A percentile compares a stretch with the other conserved stretches of the same genome.
Evolutionary conservation across 2,113 vertebrate genomes (phyloP).

Genomic region (Nymphicus hollandicus): DNA sequence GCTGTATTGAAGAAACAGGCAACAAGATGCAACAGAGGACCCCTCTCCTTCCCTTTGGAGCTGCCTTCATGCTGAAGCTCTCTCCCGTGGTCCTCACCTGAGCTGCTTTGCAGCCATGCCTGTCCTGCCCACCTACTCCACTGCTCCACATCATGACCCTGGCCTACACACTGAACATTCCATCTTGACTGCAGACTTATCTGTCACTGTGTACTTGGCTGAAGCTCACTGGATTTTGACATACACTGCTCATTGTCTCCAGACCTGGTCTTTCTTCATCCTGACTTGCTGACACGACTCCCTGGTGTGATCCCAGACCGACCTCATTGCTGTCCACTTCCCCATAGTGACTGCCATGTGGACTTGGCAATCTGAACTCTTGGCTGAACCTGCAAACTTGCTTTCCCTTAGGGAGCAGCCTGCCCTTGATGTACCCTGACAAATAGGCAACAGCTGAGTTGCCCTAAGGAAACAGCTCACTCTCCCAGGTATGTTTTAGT

Average conservation of each 20-base stretch:
- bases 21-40: accelerated
- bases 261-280: not conserved
- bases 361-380: not conserved
- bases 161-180: not conserved
- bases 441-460: not conserved
- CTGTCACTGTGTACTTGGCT: not conserved
- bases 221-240: not conserved
- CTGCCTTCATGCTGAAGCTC: not conserved
- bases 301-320: not conserved
- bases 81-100: not conserved
- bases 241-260: not conserved
- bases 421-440: not conserved
- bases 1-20: not conserved
- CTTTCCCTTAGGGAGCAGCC: not conserved
- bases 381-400: not conserved
- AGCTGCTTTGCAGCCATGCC: not conserved
- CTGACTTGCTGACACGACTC: not conserved
- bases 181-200: not conserved
- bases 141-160: not conserved
- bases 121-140: accelerated
- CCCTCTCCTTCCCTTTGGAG: not conserved
- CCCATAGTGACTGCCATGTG: not conserved
- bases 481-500: not conserved
- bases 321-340: not conserved
- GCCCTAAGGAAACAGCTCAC: not conserved